Conservation (phyloP, 2,113 vertebrate species). For the Peromyscus polionotus region DNA sequence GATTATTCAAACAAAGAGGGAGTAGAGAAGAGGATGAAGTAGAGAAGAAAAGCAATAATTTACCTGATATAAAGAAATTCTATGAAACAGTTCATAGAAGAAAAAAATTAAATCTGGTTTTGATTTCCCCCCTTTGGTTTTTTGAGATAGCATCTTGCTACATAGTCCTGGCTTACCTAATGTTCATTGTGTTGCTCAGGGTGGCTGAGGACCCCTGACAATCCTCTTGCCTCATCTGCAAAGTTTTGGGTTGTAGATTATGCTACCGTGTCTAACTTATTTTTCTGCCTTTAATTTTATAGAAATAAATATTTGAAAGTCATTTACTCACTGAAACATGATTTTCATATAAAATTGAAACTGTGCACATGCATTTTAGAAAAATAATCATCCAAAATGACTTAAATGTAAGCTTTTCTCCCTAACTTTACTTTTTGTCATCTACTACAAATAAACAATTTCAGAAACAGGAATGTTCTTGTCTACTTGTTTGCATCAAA, state of each 20-base stretch:
- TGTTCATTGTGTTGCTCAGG: neutral
- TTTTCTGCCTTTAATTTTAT: neutral
- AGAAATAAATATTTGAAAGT: neutral
- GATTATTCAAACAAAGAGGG: neutral
- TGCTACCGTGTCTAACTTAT: neutral
- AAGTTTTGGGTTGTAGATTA: neutral
- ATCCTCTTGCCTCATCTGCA: neutral
- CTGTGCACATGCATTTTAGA: neutral
- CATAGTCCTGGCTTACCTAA: neutral
- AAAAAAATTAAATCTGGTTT: neutral
- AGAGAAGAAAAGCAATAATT: neutral
- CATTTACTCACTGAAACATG: neutral
- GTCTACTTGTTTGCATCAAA: neutral
- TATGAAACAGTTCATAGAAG: neutral
- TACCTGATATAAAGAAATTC: neutral
- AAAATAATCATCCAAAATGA: neutral
- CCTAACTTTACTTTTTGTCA: neutral
- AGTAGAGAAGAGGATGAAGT: neutral
- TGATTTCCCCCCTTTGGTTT: neutral
- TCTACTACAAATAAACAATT: neutral
- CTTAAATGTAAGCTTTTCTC: neutral
- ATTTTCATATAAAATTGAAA: neutral
- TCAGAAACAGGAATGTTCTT: neutral
- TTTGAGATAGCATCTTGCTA: neutral
- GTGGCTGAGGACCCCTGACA: too few species aligned